phyloP scores from a whole-genome alignment of 2,113 vertebrate genomes.

The Myrmecobius fasciatus region DNA sequence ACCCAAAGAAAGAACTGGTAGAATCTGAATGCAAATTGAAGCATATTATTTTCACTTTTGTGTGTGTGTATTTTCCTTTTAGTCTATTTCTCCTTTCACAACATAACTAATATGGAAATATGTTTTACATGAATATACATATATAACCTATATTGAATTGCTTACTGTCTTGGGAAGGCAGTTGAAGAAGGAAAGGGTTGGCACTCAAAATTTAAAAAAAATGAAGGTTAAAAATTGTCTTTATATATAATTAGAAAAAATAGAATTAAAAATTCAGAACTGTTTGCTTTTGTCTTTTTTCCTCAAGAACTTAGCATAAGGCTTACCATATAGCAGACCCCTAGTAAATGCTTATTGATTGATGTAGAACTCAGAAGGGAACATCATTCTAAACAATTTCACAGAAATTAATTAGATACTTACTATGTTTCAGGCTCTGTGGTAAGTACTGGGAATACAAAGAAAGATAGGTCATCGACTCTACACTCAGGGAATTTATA shows the following conservation, averaged over 20 bases:
- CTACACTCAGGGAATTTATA: not conserved
- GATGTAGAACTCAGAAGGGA: not conserved
- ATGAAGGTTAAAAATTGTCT: not conserved
- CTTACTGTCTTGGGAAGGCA: not conserved
- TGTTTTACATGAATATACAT: not conserved
- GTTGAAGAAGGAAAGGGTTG: not conserved
- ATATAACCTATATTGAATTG: not conserved
- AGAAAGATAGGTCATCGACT: not conserved
- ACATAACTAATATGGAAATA: not conserved
- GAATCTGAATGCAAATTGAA: not conserved
- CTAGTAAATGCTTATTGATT: not conserved
- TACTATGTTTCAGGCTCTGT: not conserved
- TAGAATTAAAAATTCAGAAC: not conserved
- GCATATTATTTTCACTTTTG: not conserved
- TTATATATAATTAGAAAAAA: not conserved
- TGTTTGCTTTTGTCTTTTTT: not conserved
- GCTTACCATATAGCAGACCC: not conserved
- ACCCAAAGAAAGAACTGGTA: not conserved
- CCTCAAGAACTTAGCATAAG: not conserved
- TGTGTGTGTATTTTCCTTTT: not conserved
- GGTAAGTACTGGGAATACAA: not conserved
- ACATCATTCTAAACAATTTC: not conserved
- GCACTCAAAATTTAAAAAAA: not conserved
- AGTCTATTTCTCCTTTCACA: not conserved
- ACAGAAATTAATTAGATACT: not conserved